phyloP scores from a whole-genome alignment of 2,797 vertebrate genomes.

The Ficedula albicollis region DNA sequence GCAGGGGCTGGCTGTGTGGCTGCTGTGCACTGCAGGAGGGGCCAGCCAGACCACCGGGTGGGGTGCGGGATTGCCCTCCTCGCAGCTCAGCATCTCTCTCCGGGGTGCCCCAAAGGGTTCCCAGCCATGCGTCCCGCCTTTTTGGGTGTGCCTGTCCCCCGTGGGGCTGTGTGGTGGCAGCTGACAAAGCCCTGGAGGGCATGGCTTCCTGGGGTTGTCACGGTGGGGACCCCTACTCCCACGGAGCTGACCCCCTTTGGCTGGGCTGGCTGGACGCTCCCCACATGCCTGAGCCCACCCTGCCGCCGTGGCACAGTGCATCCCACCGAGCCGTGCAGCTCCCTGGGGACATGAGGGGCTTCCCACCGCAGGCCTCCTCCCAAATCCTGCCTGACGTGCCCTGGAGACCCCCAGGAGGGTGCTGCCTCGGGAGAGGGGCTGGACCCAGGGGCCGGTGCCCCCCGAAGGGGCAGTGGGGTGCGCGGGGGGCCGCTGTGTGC shows the following conservation, averaged over 20 bases:
- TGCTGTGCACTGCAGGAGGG: neutral
- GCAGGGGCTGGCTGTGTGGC: neutral
- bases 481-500: neutral
- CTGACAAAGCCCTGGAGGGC: neutral
- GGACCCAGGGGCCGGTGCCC: fast-evolving
- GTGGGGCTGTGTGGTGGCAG: neutral
- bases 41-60: neutral
- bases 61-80: fast-evolving
- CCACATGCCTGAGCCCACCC: neutral
- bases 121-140: fast-evolving
- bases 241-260: neutral
- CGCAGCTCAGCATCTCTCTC: neutral
- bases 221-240: fast-evolving
- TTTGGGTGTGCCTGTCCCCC: neutral
- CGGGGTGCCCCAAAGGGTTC: neutral
- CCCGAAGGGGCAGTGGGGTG: neutral
- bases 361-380: fast-evolving
- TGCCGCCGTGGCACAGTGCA: neutral
- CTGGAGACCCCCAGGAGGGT: neutral
- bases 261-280: neutral
- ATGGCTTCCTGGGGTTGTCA: neutral
- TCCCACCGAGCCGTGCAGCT: neutral
- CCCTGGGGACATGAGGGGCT: neutral
- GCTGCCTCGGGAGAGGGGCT: neutral
- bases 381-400: neutral